These are phyloP conservation scores for Globodera ellingtonae DNA, from an alignment of 1,140 invertebrate genomes.

Conservation along the genomic window DNA sequence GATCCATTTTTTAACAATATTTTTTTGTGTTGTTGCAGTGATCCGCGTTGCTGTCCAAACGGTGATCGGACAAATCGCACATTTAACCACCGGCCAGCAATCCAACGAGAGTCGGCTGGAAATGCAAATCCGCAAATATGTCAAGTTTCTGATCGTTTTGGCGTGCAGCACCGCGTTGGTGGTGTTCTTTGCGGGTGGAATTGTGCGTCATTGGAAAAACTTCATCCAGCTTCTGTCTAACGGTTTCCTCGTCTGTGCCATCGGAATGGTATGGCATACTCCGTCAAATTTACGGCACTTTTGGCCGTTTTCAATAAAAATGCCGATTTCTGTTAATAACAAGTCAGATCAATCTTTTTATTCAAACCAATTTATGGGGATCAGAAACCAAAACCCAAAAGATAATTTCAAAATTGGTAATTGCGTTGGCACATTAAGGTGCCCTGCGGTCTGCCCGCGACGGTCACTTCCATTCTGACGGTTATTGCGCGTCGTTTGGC, in stretches of 20 bases:
- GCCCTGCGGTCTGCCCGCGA: conserved; percentile 95
- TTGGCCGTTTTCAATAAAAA: neutral
- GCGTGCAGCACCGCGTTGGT: conserved; percentile 47
- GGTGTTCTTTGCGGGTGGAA: conserved; percentile 51
- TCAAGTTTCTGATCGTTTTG: conserved; percentile 52
- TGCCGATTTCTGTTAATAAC: neutral
- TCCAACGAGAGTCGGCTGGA: conserved; percentile 39
- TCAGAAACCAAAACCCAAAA: neutral
- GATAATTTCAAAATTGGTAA: conserved; percentile 11
- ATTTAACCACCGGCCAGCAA: conserved; percentile 51
- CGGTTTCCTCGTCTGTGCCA: conserved; percentile 43
- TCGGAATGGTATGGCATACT: conserved; percentile 35
- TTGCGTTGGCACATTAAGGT: conserved; percentile 66
- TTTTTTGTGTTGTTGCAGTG: neutral
- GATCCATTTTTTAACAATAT: neutral
- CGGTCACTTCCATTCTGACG: conserved; percentile 95
- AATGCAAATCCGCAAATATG: conserved; percentile 51
- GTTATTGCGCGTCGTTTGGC: conserved; percentile 98
- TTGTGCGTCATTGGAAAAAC: conserved; percentile 40
- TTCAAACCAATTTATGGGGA: no score
- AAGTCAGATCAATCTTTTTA: no score
- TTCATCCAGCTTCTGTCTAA: conserved; percentile 33
- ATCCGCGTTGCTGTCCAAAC: conserved; percentile 28
- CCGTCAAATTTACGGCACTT: neutral
- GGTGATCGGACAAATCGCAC: conserved; percentile 58